Percentiles rank a stretch among this genome's conserved stretches.
These are phyloP conservation scores for Galerucella calmariensis DNA, from an alignment of 2,888 invertebrate genomes.

Conservation along the genomic window DNA sequence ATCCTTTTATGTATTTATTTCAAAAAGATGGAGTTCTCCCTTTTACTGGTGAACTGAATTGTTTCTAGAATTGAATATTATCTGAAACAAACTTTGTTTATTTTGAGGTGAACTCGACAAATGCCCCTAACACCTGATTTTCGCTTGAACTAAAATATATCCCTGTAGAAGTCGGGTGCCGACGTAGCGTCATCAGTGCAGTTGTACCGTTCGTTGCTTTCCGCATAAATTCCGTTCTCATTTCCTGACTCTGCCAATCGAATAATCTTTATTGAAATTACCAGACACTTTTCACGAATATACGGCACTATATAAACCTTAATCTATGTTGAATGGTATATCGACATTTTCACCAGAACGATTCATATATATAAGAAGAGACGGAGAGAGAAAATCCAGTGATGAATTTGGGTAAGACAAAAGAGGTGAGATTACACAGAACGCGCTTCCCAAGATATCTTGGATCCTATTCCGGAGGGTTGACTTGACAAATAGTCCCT, in stretches of 20 bases:
- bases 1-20: conserved; percentile 40
- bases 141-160: too few species aligned
- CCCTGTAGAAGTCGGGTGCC: too few species aligned
- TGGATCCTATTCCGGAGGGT: conserved; percentile 52
- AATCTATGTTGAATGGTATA: conserved; percentile 46
- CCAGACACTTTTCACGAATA: conserved; percentile 44
- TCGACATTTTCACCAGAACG: conserved; percentile 42
- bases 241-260: conserved; percentile 42
- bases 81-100: too few species aligned
- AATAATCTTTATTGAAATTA: conserved; percentile 45
- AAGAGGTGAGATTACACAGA: conserved; percentile 51
- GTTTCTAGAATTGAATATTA: not conserved
- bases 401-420: conserved; percentile 55
- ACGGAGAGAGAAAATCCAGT: conserved; percentile 42
- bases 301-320: conserved; percentile 45
- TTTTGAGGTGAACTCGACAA: too few species aligned
- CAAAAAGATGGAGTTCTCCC: conserved; percentile 33
- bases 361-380: conserved; percentile 40
- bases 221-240: conserved; percentile 40
- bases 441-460: conserved; percentile 51
- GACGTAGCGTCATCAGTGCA: conserved; percentile 18
- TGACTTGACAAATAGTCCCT: conserved; percentile 49
- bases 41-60: conserved; percentile 30
- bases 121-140: too few species aligned
- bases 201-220: conserved; percentile 29